Conservation (phyloP, 2,113 vertebrate species). For the Arizona elegans region DNA sequence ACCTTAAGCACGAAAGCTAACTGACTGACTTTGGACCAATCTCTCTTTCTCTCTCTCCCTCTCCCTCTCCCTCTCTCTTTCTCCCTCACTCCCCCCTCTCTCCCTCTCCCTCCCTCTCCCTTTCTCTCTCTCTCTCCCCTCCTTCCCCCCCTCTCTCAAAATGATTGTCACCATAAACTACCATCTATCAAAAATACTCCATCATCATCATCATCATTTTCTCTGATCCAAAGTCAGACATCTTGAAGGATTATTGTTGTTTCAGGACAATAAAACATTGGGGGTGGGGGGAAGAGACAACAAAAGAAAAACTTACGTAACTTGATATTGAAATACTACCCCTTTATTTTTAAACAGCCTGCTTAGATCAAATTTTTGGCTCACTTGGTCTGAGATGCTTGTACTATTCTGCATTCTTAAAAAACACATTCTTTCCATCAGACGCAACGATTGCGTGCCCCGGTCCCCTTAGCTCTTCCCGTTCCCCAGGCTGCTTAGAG, state of each 20-base stretch:
- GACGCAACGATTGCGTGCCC: too few species aligned
- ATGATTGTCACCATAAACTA: not conserved
- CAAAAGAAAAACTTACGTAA: not conserved
- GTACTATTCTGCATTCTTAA: not conserved
- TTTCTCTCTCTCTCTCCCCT: too few species aligned
- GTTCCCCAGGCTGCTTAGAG: too few species aligned
- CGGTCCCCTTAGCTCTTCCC: too few species aligned
- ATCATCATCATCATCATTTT: not conserved
- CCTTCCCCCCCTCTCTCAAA: not conserved
- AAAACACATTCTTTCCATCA: not conserved
- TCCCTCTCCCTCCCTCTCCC: too few species aligned
- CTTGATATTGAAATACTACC: not conserved
- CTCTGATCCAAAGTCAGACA: not conserved
- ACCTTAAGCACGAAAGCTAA: not conserved
- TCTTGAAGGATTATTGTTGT: not conserved
- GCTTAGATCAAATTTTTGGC: not conserved
- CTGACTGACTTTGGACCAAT: not conserved
- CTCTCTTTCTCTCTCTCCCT: too few species aligned
- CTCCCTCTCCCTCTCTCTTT: too few species aligned
- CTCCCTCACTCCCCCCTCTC: too few species aligned
- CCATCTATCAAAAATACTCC: not conserved
- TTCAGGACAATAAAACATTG: not conserved
- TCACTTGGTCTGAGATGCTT: not conserved
- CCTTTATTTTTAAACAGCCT: not conserved
- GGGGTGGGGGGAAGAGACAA: not conserved